Percentiles rank a stretch among this genome's conserved stretches.
Conservation (phyloP, 1,140 invertebrate genomes). For the Procambarus clarkii region DNA sequence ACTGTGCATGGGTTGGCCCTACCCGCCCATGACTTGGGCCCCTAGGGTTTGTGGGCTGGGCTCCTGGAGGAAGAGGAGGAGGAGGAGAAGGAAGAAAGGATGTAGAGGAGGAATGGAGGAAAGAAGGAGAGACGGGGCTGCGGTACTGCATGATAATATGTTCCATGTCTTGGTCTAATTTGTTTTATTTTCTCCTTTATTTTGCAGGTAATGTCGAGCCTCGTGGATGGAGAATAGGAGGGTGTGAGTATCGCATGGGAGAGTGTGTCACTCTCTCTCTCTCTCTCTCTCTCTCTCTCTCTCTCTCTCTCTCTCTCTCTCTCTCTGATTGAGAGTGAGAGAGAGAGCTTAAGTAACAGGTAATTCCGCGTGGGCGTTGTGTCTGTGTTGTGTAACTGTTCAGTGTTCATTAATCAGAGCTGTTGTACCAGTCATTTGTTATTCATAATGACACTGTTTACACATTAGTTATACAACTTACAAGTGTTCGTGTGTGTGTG, state of each 20-base stretch:
- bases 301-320: too few species aligned
- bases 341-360: not conserved
- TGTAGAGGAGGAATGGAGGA: too few species aligned
- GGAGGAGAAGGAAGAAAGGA: too few species aligned
- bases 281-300: too few species aligned
- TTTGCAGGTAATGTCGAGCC: too few species aligned
- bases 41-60: too few species aligned
- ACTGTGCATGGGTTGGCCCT: not conserved
- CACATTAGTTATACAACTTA: not conserved
- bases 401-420: not conserved
- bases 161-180: too few species aligned
- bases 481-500: not conserved
- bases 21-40: too few species aligned
- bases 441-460: not conserved
- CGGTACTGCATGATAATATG: too few species aligned
- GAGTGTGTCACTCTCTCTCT: not conserved
- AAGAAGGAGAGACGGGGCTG: too few species aligned
- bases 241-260: not conserved
- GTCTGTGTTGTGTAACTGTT: not conserved
- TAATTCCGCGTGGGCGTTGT: not conserved
- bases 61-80: too few species aligned
- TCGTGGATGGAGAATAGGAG: not conserved
- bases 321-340: not conserved
- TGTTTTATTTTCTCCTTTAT: too few species aligned
- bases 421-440: not conserved